Evolutionary conservation across 2,888 invertebrate species (phyloP).

Genomic region (Aricia artaxerxes): DNA sequence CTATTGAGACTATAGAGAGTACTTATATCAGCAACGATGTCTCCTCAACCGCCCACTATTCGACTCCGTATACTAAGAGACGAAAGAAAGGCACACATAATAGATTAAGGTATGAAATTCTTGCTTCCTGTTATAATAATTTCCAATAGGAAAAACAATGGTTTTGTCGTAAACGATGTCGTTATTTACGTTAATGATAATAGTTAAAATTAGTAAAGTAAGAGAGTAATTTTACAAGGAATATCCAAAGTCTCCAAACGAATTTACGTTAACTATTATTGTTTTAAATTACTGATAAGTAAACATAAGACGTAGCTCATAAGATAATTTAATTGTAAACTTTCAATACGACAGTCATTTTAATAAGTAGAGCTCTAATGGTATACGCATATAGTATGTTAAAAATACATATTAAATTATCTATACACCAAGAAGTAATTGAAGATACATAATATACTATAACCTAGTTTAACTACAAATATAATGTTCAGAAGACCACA

Average conservation of each 20-base stretch:
- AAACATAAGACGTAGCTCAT: neutral
- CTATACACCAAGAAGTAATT: neutral
- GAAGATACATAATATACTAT: too few species aligned
- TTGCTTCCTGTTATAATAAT: neutral
- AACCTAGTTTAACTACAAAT: neutral
- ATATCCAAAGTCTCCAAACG: neutral
- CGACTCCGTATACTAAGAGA: conserved; percentile 62
- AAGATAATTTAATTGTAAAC: neutral
- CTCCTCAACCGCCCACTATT: conserved; percentile 50
- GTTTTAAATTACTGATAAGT: neutral
- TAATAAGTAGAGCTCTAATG: neutral
- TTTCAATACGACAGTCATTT: neutral
- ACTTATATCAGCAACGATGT: conserved; percentile 52
- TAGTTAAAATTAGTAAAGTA: too few species aligned
- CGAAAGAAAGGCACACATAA: conserved; percentile 51
- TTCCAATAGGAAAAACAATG: neutral
- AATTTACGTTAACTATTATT: neutral
- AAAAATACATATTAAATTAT: neutral
- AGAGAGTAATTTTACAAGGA: neutral
- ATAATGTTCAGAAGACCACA: neutral
- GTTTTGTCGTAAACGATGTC: too few species aligned
- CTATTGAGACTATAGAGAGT: conserved; percentile 57
- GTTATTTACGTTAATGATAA: too few species aligned
- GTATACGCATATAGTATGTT: neutral
- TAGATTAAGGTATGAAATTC: conserved; percentile 52